Base-by-base conservation (phyloP, 2,888 invertebrate genomes). In the Stegana nigrithorax region DNA sequence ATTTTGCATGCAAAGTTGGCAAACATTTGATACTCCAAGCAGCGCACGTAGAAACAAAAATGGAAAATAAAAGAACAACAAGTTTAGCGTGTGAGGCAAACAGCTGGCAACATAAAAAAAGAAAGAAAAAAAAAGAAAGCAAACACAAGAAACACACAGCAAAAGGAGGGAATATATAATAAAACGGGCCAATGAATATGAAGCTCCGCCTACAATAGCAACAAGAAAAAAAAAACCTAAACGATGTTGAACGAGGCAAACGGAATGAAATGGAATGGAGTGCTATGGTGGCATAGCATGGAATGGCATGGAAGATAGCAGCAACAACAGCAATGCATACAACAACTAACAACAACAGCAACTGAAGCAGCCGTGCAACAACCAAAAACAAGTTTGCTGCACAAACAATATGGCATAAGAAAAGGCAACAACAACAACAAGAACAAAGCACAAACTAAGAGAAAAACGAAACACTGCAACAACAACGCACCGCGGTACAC, bases 131-230 rank as follows among this genome's bases (percentile, higher is more conserved):
- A 53, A 65, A 27, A 53, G 63, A 69, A 63, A 65, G 39, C 62
- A 63, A 67, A 63, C 51, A 55, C 61, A 66, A 75, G 75, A 73
- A n/a, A n/a, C n/a, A n/a, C n/a, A n/a, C n/a, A n/a, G n/a, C n/a
- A n/a, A n/a, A n/a, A 81, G 75, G 75, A 79, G 79, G 80, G 73
- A 71, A 79, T 77, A 71, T 72, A 78, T 76, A 77, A 78, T 73
- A 73, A 73, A 75, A 74, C 73, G 76, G 72, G 75, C 84, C 84
- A 84, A 84, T 84, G 78, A 76, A 73, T 80, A 75, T 73, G 73
- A 78, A 81, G 81, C 84, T 84, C 84, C 84, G 83, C 84, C 84
- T 82, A 75, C 78, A 76, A 69, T 59, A 25, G 50, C 66, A 50
- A 59, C 62, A 65, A 65, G n/a, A n/a, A n/a, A n/a, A n/a, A n/a